phyloP scores from a whole-genome alignment of 2,888 invertebrate species.

The Folsomia candida region DNA sequence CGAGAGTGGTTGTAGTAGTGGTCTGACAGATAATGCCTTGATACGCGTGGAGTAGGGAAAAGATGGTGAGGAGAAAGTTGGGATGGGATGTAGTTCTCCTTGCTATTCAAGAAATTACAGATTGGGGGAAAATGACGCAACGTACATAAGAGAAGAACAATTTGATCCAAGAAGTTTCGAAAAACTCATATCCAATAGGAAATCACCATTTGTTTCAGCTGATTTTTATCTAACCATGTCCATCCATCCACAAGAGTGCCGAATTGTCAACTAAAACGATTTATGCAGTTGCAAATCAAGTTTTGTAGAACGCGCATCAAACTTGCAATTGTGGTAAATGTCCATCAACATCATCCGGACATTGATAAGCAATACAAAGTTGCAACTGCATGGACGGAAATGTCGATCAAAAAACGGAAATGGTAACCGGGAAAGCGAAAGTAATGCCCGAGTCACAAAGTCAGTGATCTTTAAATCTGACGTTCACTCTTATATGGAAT shows the following conservation, averaged over 20 bases:
- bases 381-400: neutral
- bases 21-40: neutral
- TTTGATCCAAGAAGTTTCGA: neutral
- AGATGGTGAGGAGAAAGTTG: neutral
- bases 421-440: neutral
- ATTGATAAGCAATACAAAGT: too few species aligned
- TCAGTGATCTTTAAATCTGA: neutral
- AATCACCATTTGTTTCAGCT: neutral
- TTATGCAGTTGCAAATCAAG: too few species aligned
- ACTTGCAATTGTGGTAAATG: too few species aligned
- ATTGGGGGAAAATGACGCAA: neutral
- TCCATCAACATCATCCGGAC: too few species aligned
- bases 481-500: neutral
- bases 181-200: neutral
- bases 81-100: neutral
- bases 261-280: too few species aligned
- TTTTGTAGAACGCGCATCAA: too few species aligned
- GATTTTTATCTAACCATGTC: slow-evolving; percentile 8
- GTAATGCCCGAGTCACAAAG: neutral
- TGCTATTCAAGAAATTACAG: neutral
- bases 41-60: neutral
- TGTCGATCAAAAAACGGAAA: neutral
- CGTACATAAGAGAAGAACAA: neutral
- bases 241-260: slow-evolving; percentile 8
- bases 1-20: neutral